These are phyloP conservation scores for Caenorhabditis wallacei DNA, from an alignment of 2,888 invertebrate genomes.

Conservation along the genomic window DNA sequence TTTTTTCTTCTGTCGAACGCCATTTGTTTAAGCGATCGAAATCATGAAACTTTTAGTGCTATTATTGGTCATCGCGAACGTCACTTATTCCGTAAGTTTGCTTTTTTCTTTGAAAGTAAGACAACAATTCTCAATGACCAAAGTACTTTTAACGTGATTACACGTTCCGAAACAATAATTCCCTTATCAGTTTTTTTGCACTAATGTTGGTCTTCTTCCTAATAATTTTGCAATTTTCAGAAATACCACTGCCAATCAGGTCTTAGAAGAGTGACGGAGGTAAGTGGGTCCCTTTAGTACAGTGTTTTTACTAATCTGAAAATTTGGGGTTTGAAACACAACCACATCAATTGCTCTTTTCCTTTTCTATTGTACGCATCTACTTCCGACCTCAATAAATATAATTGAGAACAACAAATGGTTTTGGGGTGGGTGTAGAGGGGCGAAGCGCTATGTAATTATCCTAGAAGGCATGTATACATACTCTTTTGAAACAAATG, in stretches of 20 bases:
- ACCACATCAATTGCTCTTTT: constrained; percentile 55
- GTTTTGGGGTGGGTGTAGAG: constrained; percentile 11
- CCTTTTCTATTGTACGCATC: constrained; percentile 42
- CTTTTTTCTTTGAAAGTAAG: background rate
- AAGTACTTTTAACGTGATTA: constrained; percentile 44
- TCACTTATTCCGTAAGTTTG: constrained; percentile 48
- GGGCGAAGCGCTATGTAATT: constrained; percentile 57
- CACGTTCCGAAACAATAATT: constrained; percentile 49
- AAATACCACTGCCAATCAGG: constrained; percentile 54
- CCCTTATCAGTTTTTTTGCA: constrained; percentile 44
- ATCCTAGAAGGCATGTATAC: constrained; percentile 42
- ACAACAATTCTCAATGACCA: background rate
- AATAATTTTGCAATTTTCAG: constrained; percentile 39
- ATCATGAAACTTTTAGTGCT: constrained; percentile 51
- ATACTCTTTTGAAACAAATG: constrained; percentile 45
- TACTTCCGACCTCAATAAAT: constrained; percentile 46
- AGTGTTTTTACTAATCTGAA: background rate
- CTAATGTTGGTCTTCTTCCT: background rate
- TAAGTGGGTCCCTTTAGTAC: constrained; percentile 22
- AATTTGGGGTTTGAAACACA: background rate
- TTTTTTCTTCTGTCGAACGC: constrained; percentile 54
- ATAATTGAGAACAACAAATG: constrained; percentile 62
- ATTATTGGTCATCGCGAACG: constrained; percentile 50
- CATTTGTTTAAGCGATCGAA: constrained; percentile 51
- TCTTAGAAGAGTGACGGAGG: constrained; percentile 54